Base-by-base conservation (phyloP, 2,113 vertebrate species). In the Telmatochromis bifrenatus region DNA sequence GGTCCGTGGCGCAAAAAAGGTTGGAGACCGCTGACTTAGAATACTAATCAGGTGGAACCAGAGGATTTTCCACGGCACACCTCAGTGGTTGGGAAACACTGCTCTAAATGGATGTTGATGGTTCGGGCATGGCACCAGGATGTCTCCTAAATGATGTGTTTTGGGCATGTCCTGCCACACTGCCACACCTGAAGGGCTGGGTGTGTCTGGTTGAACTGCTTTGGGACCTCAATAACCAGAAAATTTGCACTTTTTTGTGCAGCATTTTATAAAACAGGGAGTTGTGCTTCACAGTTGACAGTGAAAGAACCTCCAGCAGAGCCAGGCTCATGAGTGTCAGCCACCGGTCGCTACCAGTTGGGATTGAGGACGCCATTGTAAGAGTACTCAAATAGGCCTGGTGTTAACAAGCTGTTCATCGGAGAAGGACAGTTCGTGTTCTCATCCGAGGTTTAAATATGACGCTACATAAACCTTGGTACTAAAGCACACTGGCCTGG, bases 21-120 rank as follows among this genome's bases (percentile, higher is more conserved):
- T 45, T 45, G 42, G 45, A 0, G 45, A 0, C 6, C 2, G 0
- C 42, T 45, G 42, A 33, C 56, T 19, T 19, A 11, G 28, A 33
- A 1, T 11, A 33, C 28, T 11, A 62, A 62, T 62, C 15, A 62
- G 58, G 58, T 33, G 28, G 58, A 62, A 62, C 28, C 58, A 62
- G 58, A 62, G 28, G 58, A 62, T 33, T 4, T 62, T 62, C 28
- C 58, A 62, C 2, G 2, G 5, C 28, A 4, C 58, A 62, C 15
- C 28, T 19, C 28, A 62, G 58, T 62, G 58, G 58, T 19, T 33
- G 31, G 31, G 28, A 62, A 62, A 7, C 58, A 62, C 58, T 62
- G 17, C 17, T 62, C 58, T 62, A 62, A 62, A 35, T 42, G n/a
- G 68, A 23, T 70, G 65, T 8, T 39, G 60, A 65, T 65, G 19